Conservation (phyloP, 2,888 invertebrate species). For the Drosophila bunnanda region DNA sequence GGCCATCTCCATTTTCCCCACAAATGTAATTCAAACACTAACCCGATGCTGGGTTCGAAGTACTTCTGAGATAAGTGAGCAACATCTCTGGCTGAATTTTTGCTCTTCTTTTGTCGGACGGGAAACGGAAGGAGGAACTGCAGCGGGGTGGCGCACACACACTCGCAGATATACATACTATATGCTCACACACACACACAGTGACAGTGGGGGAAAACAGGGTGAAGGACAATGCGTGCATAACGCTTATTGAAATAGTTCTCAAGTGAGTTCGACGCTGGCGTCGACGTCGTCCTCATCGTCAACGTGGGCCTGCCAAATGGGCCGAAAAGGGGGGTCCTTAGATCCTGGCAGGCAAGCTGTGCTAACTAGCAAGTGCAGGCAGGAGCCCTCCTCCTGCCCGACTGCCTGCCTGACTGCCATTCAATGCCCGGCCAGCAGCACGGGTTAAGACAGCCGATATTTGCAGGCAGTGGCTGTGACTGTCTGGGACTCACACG, state of each 20-base stretch:
- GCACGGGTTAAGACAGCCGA: slow-evolving; percentile 35
- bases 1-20: background rate
- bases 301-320: slow-evolving; percentile 44
- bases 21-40: background rate
- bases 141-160: slow-evolving; percentile 47
- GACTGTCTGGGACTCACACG: slow-evolving; percentile 30
- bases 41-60: background rate
- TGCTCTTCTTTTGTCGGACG: slow-evolving; percentile 22
- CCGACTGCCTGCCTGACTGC: slow-evolving; percentile 3
- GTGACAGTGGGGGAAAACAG: slow-evolving; percentile 55
- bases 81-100: slow-evolving; percentile 2
- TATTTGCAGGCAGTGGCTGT: slow-evolving; percentile 23
- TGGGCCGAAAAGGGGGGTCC: slow-evolving; percentile 14
- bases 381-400: background rate
- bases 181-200: background rate
- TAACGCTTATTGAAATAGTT: slow-evolving; percentile 81
- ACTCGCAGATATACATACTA: background rate
- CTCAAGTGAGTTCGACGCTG: slow-evolving; percentile 73
- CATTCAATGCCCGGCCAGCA: slow-evolving; percentile 16
- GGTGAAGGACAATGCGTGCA: slow-evolving; percentile 78
- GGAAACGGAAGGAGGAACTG: slow-evolving; percentile 41
- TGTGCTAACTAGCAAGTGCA: slow-evolving; percentile 22
- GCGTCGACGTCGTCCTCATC: slow-evolving; percentile 51
- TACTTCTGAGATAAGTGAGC: slow-evolving; percentile 2
- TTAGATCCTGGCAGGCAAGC: slow-evolving; percentile 6